A percentile compares a stretch with the other conserved stretches of the same genome.
Conservation (phyloP, 2,888 invertebrate genomes). For the Theodoxus fluviatilis region DNA sequence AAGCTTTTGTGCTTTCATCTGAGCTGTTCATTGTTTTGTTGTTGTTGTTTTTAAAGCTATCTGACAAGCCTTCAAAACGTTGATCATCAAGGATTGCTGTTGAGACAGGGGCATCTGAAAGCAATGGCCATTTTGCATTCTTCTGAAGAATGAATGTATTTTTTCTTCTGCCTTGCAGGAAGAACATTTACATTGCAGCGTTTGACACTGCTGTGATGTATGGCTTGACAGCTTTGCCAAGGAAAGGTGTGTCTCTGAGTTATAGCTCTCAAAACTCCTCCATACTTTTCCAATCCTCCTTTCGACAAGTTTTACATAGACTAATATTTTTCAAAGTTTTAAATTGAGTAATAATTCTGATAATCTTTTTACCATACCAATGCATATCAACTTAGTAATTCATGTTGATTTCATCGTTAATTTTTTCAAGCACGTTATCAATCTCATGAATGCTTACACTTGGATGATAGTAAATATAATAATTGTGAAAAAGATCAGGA, state of each 20-base stretch:
- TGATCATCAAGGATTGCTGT: not conserved
- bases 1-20: no score
- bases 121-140: not conserved
- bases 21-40: not conserved
- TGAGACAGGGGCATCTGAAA: not conserved
- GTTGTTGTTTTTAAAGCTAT: not conserved
- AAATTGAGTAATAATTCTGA: no score
- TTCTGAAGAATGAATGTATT: no score
- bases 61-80: not conserved
- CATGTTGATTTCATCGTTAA: not conserved
- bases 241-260: slow-evolving; percentile 37
- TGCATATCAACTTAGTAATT: no score
- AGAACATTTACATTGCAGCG: slow-evolving; percentile 74
- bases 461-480: no score
- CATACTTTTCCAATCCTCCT: no score
- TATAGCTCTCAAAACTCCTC: not conserved
- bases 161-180: no score
- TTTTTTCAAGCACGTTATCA: no score
- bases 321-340: slow-evolving; percentile 36
- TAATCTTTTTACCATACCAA: no score
- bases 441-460: no score
- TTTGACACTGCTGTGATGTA: slow-evolving; percentile 74
- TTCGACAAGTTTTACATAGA: slow-evolving; percentile 67
- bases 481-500: no score
- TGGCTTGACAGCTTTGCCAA: slow-evolving; percentile 69